Conservation (phyloP, 2,888 invertebrate genomes). For the Phytoseiulus persimilis region DNA sequence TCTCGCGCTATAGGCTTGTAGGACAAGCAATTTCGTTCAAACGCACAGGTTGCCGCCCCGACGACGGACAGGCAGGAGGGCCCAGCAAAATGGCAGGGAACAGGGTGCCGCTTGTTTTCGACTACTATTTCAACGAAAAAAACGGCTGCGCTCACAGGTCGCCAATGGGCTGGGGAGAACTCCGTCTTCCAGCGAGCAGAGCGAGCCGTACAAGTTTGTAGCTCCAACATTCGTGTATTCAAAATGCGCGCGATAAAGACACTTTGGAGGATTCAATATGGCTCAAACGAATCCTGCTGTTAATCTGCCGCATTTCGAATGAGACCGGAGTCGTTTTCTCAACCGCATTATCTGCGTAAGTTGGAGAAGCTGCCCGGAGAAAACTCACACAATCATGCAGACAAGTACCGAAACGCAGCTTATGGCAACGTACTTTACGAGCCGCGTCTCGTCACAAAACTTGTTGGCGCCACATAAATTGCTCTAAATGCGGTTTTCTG, state of each 20-base stretch:
- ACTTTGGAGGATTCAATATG: no score
- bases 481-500: not conserved
- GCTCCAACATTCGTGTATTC: no score
- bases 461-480: slow-evolving; percentile 5
- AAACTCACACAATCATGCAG: not conserved
- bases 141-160: not conserved
- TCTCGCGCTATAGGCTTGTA: not conserved
- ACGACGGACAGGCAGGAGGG: not conserved
- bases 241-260: no score
- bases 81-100: not conserved
- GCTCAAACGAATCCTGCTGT: no score
- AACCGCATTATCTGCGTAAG: no score
- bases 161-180: no score
- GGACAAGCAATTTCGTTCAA: not conserved
- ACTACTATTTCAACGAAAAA: not conserved
- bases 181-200: no score
- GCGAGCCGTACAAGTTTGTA: no score
- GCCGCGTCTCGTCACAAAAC: not conserved
- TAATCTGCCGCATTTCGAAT: no score
- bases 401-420: not conserved
- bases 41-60: not conserved
- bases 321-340: no score
- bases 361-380: not conserved
- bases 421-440: not conserved
- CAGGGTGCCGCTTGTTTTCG: not conserved